These are phyloP conservation scores for Macropodus opercularis DNA, from an alignment of 2,797 vertebrate species.

Conservation along the genomic window DNA sequence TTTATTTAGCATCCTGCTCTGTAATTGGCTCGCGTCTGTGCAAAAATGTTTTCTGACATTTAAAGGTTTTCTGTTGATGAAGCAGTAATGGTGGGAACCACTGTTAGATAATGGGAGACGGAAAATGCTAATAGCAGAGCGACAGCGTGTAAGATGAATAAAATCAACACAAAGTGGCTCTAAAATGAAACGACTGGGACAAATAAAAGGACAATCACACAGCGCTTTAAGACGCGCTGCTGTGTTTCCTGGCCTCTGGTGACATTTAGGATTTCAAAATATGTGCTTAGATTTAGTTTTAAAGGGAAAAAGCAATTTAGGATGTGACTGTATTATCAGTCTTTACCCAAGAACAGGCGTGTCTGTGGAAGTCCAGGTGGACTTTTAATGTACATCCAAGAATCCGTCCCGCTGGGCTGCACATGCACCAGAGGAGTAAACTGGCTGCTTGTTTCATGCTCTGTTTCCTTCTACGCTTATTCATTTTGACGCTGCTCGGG, in stretches of 20 bases:
- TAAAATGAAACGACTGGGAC: not conserved
- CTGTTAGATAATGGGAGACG: constrained; percentile 22
- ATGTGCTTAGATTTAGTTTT: not conserved
- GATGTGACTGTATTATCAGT: not conserved
- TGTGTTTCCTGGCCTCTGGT: not conserved
- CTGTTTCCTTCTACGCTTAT: too few species aligned
- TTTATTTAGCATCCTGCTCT: constrained; percentile 13
- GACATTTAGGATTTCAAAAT: constrained; percentile 3
- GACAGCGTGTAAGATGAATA: constrained; percentile 6
- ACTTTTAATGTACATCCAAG: too few species aligned
- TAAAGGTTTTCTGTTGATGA: constrained; percentile 28
- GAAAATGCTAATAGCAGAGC: constrained; percentile 17
- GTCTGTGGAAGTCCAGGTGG: too few species aligned
- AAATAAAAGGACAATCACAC: not conserved
- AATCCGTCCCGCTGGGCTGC: too few species aligned
- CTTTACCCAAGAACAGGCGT: too few species aligned
- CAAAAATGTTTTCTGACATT: constrained; percentile 1
- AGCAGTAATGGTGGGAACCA: constrained; percentile 3
- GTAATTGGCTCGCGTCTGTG: not conserved
- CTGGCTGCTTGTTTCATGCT: too few species aligned
- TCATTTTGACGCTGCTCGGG: too few species aligned
- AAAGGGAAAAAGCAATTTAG: not conserved
- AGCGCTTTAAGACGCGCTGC: not conserved
- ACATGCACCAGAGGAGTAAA: too few species aligned
- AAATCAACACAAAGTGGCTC: constrained; percentile 1